Evolutionary conservation across 2,888 invertebrate species (phyloP).

Genomic region (Idaea straminata): DNA sequence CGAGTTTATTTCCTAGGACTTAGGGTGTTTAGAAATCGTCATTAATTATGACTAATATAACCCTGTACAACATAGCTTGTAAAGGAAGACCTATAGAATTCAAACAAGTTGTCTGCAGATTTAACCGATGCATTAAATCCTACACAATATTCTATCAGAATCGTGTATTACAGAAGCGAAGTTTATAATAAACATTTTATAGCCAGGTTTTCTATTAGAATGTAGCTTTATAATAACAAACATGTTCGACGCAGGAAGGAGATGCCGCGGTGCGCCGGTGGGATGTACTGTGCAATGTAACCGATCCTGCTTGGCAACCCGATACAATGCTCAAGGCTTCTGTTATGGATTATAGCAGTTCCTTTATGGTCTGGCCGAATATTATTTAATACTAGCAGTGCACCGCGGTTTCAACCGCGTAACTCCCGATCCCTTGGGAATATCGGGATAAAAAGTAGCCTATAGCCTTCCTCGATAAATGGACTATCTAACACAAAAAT

Average conservation of each 20-base stretch:
- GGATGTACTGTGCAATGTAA: neutral
- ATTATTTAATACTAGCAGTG: neutral
- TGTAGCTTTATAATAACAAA: neutral
- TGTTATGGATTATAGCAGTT: neutral
- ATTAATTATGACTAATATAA: too few relatives aligned
- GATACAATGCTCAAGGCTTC: neutral
- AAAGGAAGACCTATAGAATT: neutral
- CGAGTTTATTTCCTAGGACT: too few relatives aligned
- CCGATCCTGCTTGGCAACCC: neutral
- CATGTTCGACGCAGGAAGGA: constrained; percentile 1
- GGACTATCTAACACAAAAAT: too few relatives aligned
- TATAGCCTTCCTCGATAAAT: too few relatives aligned
- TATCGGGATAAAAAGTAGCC: too few relatives aligned
- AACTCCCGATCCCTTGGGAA: too few relatives aligned
- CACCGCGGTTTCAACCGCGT: too few relatives aligned
- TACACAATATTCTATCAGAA: neutral
- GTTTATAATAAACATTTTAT: constrained; percentile 2
- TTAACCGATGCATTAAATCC: neutral
- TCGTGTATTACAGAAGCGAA: neutral
- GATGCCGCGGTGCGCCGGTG: neutral
- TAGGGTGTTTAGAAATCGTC: too few relatives aligned
- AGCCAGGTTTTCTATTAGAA: neutral
- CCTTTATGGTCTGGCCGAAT: neutral
- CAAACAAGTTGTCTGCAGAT: neutral
- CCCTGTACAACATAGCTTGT: neutral